Percentiles rank a stretch among this genome's conserved stretches.
Conservation (phyloP, 2,113 vertebrate species). For the Myotis yumanensis region DNA sequence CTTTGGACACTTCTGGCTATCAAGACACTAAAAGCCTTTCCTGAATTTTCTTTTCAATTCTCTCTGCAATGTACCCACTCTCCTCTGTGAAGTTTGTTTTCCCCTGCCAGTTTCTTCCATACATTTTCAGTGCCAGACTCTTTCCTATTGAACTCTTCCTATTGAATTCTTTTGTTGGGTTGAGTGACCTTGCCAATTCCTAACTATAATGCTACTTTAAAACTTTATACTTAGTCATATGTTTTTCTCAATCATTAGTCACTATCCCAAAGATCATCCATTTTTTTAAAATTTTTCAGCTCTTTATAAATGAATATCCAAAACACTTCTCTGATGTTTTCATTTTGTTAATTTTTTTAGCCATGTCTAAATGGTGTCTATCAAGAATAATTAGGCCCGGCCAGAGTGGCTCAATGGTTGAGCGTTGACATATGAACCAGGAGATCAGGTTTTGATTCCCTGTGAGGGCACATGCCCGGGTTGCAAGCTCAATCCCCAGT, state of each 20-base stretch:
- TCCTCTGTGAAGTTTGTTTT: background rate
- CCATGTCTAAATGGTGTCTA: background rate
- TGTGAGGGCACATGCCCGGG: too few species aligned
- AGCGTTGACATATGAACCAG: too few species aligned
- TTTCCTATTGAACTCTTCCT: background rate
- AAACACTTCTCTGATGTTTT: background rate
- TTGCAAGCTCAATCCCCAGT: too few species aligned
- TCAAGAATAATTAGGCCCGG: background rate
- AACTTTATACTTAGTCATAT: background rate
- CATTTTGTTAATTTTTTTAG: background rate
- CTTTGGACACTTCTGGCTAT: background rate
- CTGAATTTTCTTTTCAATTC: background rate
- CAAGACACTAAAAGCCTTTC: background rate
- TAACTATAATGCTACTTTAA: background rate
- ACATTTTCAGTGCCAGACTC: background rate
- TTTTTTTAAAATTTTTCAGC: background rate
- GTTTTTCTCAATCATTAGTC: background rate
- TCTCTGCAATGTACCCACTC: fast-evolving
- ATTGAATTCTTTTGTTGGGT: background rate
- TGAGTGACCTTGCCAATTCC: background rate
- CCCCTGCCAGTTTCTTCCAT: background rate
- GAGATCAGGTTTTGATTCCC: too few species aligned
- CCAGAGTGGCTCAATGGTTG: too few species aligned
- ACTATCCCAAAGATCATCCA: background rate
- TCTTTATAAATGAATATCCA: background rate